Percentiles rank a stretch among this genome's conserved stretches.
phyloP scores from a whole-genome alignment of 92 coral and sea anemone species.

The Virgularia gustaviana region DNA sequence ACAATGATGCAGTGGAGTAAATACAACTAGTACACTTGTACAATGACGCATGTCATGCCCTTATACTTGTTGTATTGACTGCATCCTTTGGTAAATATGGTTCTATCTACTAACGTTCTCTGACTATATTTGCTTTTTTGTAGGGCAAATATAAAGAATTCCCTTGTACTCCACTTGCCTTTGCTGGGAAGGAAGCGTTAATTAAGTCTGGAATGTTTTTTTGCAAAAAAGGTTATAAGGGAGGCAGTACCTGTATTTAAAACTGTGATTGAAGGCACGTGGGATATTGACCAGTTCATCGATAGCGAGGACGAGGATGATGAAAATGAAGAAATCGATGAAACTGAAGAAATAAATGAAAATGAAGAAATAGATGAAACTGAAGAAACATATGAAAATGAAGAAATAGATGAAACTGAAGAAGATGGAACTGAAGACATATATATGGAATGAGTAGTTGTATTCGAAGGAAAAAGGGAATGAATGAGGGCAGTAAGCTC shows the following conservation, averaged over 20 bases:
- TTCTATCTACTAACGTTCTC: not conserved
- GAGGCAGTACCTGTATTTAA: constrained; percentile 17
- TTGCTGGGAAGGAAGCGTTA: constrained; percentile 15
- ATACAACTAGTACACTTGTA: too few relatives aligned
- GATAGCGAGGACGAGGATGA: constrained; percentile 13
- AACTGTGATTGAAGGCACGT: constrained; percentile 18
- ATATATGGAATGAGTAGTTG: too few relatives aligned
- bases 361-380: constrained; percentile 4
- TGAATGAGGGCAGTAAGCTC: too few relatives aligned
- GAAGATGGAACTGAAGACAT: not conserved
- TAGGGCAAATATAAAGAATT: constrained; percentile 13
- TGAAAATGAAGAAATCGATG: constrained; percentile 12
- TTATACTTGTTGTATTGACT: too few relatives aligned
- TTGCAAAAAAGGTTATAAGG: constrained; percentile 17
- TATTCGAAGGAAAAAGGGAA: too few relatives aligned
- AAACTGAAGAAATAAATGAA: not conserved
- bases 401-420: constrained; percentile 3
- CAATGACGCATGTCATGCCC: too few relatives aligned
- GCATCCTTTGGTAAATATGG: not conserved
- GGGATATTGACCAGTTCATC: not conserved
- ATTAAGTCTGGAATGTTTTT: constrained; percentile 21
- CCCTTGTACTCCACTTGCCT: not conserved
- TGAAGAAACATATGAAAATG: constrained; percentile 4
- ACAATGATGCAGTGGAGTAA: too few relatives aligned
- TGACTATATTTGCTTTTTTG: not conserved